Percentiles rank a stretch among this genome's conserved stretches.
phyloP scores from a whole-genome alignment of 2,797 vertebrate species.

The Eutrigla gurnardus region DNA sequence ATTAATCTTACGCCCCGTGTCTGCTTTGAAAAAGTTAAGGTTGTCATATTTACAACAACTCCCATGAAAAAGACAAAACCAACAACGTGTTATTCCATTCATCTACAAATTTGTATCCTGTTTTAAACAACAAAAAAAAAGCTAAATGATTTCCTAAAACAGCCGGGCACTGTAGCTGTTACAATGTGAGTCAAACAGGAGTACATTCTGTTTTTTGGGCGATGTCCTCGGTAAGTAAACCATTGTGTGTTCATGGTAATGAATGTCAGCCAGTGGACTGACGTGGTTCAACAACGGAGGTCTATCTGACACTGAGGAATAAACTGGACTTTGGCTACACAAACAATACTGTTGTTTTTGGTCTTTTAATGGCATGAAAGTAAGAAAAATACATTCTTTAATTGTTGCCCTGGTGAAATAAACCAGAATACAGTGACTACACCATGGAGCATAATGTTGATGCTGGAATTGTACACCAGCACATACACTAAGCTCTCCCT shows the following conservation, averaged over 20 bases:
- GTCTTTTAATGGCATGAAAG: slow-evolving; percentile 1
- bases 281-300: neutral
- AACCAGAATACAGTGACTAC: neutral
- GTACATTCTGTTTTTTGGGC: slow-evolving; percentile 21
- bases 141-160: no score
- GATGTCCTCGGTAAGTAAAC: no score
- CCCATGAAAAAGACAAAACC: neutral
- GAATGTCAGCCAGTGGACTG: slow-evolving; percentile 9
- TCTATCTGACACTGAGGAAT: slow-evolving; percentile 11
- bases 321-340: neutral
- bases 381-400: neutral
- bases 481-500: slow-evolving; percentile 26
- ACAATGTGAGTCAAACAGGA: slow-evolving; percentile 35
- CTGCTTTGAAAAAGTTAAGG: neutral
- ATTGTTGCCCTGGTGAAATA: neutral
- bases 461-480: slow-evolving; percentile 25
- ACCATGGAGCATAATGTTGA: slow-evolving; percentile 8
- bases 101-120: neutral
- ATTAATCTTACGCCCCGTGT: slow-evolving; percentile 8
- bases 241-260: slow-evolving; percentile 15
- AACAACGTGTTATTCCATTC: neutral
- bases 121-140: no score
- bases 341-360: neutral
- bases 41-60: neutral
- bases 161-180: no score